A percentile compares a stretch with the other conserved stretches of the same genome.
These are phyloP conservation scores for Pterocles burchelli DNA, from an alignment of 2,113 vertebrate species.

Conservation along the genomic window DNA sequence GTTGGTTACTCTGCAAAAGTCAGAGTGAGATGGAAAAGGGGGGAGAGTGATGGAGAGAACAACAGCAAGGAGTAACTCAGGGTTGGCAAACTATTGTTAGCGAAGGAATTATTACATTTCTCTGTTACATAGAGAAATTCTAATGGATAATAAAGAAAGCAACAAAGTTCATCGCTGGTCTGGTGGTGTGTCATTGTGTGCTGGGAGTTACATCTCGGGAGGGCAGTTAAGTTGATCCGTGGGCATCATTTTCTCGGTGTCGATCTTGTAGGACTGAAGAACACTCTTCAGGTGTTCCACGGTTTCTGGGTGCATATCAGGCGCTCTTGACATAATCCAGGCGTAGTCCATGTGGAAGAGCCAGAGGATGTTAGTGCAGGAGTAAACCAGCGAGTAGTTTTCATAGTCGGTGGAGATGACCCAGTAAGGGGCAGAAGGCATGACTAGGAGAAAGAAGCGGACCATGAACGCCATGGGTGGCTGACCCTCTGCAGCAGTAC, in stretches of 20 bases:
- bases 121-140: background rate
- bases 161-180: background rate
- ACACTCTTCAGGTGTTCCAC: slow-evolving; percentile 77
- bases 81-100: background rate
- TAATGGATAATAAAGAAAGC: background rate
- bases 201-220: background rate
- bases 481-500: background rate
- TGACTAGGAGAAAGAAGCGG: slow-evolving; percentile 72
- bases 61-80: background rate
- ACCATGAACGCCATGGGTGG: background rate
- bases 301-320: slow-evolving; percentile 79
- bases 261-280: slow-evolving; percentile 83
- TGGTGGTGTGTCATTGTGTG: background rate
- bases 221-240: slow-evolving; percentile 86
- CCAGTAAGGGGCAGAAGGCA: slow-evolving; percentile 89
- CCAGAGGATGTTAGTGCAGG: slow-evolving; percentile 86
- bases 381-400: slow-evolving; percentile 86
- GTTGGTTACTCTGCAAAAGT: background rate
- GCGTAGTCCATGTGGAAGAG: slow-evolving; percentile 88
- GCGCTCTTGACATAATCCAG: slow-evolving; percentile 86
- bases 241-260: slow-evolving; percentile 79
- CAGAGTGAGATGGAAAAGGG: background rate
- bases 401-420: slow-evolving; percentile 90
- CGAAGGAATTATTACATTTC: background rate
- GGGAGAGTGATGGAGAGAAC: rapidly evolving